Evolutionary conservation across 2,113 vertebrate species (phyloP).

Genomic region (Bungarus multicinctus): DNA sequence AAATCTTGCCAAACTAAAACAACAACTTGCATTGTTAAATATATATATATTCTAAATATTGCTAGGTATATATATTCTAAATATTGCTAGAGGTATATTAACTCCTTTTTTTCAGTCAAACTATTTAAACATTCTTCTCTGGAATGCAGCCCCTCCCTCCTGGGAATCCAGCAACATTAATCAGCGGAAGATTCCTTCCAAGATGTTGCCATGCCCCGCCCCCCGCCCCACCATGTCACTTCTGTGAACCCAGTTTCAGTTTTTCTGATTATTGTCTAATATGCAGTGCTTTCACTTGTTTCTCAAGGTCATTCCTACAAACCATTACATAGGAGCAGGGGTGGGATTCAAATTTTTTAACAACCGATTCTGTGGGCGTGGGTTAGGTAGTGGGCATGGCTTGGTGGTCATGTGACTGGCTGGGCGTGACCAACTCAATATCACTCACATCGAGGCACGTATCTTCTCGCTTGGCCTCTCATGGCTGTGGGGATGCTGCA

Average conservation of each 20-base stretch:
- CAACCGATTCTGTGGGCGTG: too few relatives aligned
- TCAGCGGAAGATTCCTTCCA: background rate
- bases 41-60: background rate
- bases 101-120: background rate
- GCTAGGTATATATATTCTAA: too few relatives aligned
- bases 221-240: background rate
- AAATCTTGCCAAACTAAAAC: background rate
- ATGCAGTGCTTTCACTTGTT: background rate
- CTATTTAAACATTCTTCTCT: background rate
- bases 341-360: too few relatives aligned
- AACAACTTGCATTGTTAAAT: background rate
- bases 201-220: background rate
- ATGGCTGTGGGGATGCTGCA: too few relatives aligned
- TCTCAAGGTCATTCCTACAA: background rate
- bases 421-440: too few relatives aligned
- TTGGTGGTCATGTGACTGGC: too few relatives aligned
- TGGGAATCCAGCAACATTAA: background rate
- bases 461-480: too few relatives aligned
- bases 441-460: too few relatives aligned
- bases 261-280: background rate
- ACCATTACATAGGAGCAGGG: background rate
- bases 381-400: too few relatives aligned
- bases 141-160: background rate
- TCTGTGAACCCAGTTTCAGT: background rate
- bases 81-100: background rate